Evolutionary conservation across 2,888 invertebrate species (phyloP).

Genomic region (Plusia festucae): DNA sequence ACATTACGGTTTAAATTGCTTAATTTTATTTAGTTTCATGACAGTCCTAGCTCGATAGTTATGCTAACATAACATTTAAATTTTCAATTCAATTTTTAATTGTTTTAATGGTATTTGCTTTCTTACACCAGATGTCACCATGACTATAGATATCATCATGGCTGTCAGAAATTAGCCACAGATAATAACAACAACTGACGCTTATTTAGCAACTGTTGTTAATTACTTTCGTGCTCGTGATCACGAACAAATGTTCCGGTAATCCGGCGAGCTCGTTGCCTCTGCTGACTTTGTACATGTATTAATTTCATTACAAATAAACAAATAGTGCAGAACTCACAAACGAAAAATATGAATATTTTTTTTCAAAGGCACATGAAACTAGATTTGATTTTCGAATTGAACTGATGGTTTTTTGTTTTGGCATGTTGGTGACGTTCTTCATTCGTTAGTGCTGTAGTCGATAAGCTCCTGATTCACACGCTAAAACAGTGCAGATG

Average conservation of each 20-base stretch:
- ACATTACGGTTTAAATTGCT: too few species aligned
- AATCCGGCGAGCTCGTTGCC: constrained; percentile 57
- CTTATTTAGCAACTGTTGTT: constrained; percentile 71
- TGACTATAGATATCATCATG: constrained; percentile 41
- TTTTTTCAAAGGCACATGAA: not conserved
- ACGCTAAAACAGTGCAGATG: constrained; percentile 59
- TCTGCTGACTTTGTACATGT: constrained; percentile 43
- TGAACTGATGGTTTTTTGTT: not conserved
- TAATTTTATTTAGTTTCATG: too few species aligned
- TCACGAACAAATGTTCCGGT: constrained; percentile 75
- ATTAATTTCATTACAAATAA: constrained; percentile 47
- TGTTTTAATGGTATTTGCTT: not conserved
- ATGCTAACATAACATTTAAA: too few species aligned
- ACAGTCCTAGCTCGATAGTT: too few species aligned
- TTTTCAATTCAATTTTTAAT: too few species aligned
- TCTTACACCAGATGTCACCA: constrained; percentile 33
- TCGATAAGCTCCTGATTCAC: constrained; percentile 34
- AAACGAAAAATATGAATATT: constrained; percentile 9
- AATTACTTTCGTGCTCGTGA: constrained; percentile 76
- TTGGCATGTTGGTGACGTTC: not conserved
- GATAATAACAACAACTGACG: constrained; percentile 65
- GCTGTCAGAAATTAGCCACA: constrained; percentile 53
- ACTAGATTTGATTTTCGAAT: constrained; percentile 8
- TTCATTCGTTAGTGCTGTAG: constrained; percentile 21
- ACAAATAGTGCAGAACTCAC: constrained; percentile 25